These are phyloP conservation scores for Forbesichthys papilliferus DNA, from an alignment of 2,113 vertebrate species.

Conservation along the genomic window DNA sequence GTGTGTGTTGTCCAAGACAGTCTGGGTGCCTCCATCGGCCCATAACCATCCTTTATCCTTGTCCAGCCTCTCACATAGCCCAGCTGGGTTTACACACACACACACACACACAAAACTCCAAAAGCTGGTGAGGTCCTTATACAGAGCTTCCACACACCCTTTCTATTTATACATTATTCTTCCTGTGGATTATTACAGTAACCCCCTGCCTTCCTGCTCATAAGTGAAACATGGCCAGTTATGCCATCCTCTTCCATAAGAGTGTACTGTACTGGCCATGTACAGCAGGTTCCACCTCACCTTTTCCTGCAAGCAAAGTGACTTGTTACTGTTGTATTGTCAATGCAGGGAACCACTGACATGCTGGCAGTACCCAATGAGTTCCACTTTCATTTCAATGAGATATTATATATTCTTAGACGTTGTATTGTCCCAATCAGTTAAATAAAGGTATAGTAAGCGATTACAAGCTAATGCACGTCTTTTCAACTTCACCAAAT, in stretches of 20 bases:
- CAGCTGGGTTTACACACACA: constrained; percentile 14
- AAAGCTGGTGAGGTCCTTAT: background rate
- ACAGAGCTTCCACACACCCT: background rate
- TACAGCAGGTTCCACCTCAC: no score
- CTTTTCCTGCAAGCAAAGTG: no score
- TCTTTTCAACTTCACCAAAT: no score
- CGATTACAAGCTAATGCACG: no score
- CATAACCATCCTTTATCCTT: constrained; percentile 25
- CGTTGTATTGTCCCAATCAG: no score
- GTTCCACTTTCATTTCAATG: no score
- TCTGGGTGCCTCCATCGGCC: constrained; percentile 23
- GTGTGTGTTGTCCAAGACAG: constrained; percentile 14
- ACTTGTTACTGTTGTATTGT: no score
- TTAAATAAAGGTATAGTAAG: no score
- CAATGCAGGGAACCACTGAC: no score
- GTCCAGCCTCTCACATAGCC: constrained; percentile 7
- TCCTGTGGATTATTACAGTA: constrained; percentile 17
- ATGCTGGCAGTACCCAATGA: no score
- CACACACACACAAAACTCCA: background rate
- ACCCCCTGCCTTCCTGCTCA: background rate
- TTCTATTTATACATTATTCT: constrained; percentile 17
- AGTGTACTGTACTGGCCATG: no score
- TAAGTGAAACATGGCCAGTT: constrained; percentile 10
- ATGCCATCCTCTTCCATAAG: background rate
- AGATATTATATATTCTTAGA: no score